Evolutionary conservation across 1,140 invertebrate genomes (phyloP).

Genomic region (Trichogramma pretiosum): DNA sequence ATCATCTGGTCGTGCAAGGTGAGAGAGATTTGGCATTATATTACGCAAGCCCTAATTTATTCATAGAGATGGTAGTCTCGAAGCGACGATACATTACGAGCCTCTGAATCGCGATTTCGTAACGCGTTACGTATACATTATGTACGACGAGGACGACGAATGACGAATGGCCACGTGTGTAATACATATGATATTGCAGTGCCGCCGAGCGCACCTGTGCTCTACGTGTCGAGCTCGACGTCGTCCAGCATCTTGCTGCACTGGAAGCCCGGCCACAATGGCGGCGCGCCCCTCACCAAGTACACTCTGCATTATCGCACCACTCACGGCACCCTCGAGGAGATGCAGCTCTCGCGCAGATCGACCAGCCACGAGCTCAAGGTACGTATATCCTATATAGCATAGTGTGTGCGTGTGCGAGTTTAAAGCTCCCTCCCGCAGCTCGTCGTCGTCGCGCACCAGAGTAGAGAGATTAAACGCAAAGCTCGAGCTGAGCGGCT

Average conservation of each 20-base stretch:
- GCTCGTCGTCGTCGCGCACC: too few species aligned
- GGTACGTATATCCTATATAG: constrained; percentile 34
- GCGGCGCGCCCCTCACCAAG: constrained; percentile 57
- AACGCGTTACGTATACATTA: too few species aligned
- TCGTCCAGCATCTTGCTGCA: constrained; percentile 62
- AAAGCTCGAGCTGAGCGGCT: too few species aligned
- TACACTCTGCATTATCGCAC: constrained; percentile 61
- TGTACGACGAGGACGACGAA: neutral
- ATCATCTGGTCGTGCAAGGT: constrained; percentile 54
- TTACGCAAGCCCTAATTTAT: too few species aligned
- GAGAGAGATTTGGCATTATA: too few species aligned
- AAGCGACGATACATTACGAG: too few species aligned
- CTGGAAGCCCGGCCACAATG: constrained; percentile 61
- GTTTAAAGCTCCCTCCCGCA: neutral
- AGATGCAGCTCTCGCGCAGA: constrained; percentile 55
- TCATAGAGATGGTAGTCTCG: too few species aligned
- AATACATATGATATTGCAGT: constrained; percentile 48
- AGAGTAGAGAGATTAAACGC: too few species aligned
- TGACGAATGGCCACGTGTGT: neutral
- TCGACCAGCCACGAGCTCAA: constrained; percentile 60
- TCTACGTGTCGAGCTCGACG: constrained; percentile 63
- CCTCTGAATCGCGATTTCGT: too few species aligned
- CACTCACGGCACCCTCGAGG: constrained; percentile 55
- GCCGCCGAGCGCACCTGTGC: constrained; percentile 57
- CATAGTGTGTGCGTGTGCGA: too few species aligned